Evolutionary conservation across 2,888 invertebrate species (phyloP), one percentile per base, ranked within the genome.

Genomic region (Ophioninae sp.): DNA sequence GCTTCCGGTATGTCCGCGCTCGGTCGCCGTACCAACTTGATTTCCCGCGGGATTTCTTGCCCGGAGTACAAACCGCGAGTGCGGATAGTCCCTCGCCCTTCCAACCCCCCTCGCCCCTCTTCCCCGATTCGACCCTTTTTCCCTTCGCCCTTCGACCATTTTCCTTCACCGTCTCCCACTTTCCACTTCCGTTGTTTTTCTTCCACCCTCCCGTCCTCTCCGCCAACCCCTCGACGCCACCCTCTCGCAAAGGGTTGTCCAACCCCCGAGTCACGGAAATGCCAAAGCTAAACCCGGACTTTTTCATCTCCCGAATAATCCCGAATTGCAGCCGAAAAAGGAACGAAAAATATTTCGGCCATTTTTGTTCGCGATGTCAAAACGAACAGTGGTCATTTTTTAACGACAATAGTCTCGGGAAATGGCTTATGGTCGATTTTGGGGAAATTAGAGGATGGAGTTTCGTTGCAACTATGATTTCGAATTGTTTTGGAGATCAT

Each of bases 11-110:
- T 51, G 78, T 69, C 51, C 76, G 64, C 63, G 67, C 72, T 58
- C 79, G 67, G 51, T 84, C 78, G 69, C 79, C 81, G 85, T 82
- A 78, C 81, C 80, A 86, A 89, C 88, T 88, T 92, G 91, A 92
- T 92, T 92, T 92, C 92, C 92, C 92, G 86, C 73, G 91, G 90
- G 92, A 88, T 87, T 89, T 87, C 81, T 86, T 83, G 79, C 86
- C 83, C 84, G 81, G 79, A 81, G 85, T 82, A 81, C 85, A 85
- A 82, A 79, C 75, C 59, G 69, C 68, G 74, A 44, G 23, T 51
- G 67, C 56, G 73, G 64, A 39, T 9, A 41, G 58, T 8, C 59
- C 39, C 65, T 56, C 67, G 10, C 39, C 61, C n/a, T 20, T 56
- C n/a, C 56, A 13, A 39, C 44, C 77, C 59, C 68, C 13, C 41